Evolutionary conservation across 2,888 invertebrate species (phyloP).

Genomic region (Epistrophe grossulariae): DNA sequence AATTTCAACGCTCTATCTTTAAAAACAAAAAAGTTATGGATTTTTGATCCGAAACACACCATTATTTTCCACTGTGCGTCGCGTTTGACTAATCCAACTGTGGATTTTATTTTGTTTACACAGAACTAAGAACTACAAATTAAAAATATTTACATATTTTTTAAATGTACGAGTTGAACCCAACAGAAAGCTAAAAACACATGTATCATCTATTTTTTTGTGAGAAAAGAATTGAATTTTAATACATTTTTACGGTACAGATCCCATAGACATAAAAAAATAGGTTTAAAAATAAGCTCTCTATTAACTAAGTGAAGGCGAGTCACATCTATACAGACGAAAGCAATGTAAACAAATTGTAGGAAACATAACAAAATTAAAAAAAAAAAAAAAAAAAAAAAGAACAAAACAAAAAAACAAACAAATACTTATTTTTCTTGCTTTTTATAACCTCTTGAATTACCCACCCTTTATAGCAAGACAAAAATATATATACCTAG

Average conservation of each 20-base stretch:
- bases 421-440: conserved; percentile 19
- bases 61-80: no score
- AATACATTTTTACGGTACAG: background rate
- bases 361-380: conserved; percentile 40
- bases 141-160: no score
- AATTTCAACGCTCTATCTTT: no score
- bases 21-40: no score
- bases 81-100: no score
- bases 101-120: no score
- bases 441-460: conserved; percentile 52
- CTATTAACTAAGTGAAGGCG: conserved; percentile 26
- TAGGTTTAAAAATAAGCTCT: conserved; percentile 12
- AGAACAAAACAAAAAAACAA: conserved; percentile 29
- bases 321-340: conserved; percentile 31
- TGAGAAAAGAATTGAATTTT: no score
- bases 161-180: no score
- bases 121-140: no score
- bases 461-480: conserved; percentile 18
- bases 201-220: no score
- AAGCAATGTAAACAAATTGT: conserved; percentile 43
- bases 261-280: background rate
- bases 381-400: conserved; percentile 17
- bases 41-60: no score
- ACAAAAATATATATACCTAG: conserved; percentile 6
- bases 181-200: no score